Base-by-base conservation (phyloP, 1,140 invertebrate species). In the Drosophila leontia region DNA sequence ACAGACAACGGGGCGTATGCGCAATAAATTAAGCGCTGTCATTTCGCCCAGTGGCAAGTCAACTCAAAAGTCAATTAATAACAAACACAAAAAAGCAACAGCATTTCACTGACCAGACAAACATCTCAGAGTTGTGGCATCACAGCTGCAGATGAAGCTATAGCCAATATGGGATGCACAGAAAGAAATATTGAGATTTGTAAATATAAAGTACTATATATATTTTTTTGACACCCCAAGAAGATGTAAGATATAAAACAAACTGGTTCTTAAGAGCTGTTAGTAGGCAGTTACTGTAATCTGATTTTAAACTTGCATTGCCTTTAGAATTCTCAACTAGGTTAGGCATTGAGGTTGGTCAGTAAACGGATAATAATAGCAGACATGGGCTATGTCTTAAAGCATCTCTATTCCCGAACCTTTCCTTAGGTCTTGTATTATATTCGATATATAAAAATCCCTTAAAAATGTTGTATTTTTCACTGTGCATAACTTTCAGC, bases 31-130 rank as follows among this genome's bases (percentile, higher is more conserved):
- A 88, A 90, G 87, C 71, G 57, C 75, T 71, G 82, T 67, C 82
- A 81, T 86, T 85, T 82, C 51, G 63, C 82, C 60, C 79, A 67
- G 86, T 34, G 37, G 53, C 71, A 59, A 88, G 85, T 88, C 85
- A 88, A 88, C 85, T 90, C 80, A 84, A 87, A 88, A 88, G 84
- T 90, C 84, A 88, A 88, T 88, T 88, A 88, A 88, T 90, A 90
- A 88, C 80, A 84, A 62, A 60, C 79, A 68, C 69, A 45, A 63
- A 62, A 71, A 44, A 61, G 61, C 39, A 50, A 62, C 55, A 76
- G 59, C 47, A 68, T 67, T 67, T 67, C 64, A 44, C 67, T 64
- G 59, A 41, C 64, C 65, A 71, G 65, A 69, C 62, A 53, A 69
- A 42, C 42, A 71, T 71, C 50, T 70, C 69, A 29, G 17, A 37